phyloP scores from a whole-genome alignment of 1,140 invertebrate genomes.

The Drosophila bipectinata region DNA sequence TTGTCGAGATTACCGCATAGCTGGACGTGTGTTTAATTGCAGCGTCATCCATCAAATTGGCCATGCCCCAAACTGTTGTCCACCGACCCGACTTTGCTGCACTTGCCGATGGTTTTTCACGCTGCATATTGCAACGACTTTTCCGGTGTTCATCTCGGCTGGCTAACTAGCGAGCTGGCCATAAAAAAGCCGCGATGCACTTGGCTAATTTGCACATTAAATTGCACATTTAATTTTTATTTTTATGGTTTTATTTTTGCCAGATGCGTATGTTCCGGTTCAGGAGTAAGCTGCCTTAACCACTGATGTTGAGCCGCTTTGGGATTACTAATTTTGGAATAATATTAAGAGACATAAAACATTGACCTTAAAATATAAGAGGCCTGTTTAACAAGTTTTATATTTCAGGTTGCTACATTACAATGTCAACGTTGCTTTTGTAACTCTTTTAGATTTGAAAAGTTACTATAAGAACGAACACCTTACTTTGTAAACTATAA shows the following conservation, averaged over 20 bases:
- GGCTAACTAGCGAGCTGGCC: conserved; percentile 19
- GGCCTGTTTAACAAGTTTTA: too few relatives aligned
- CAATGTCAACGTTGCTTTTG: too few relatives aligned
- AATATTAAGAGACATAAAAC: not conserved
- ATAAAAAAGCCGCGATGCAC: conserved; percentile 42
- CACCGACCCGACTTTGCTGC: conserved; percentile 16
- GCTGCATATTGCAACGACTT: conserved; percentile 31
- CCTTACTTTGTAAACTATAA: not conserved
- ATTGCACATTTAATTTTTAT: conserved; percentile 27
- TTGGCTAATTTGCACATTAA: conserved; percentile 65
- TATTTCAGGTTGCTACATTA: too few relatives aligned
- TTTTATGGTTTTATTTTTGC: conserved; percentile 26
- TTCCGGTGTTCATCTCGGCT: conserved; percentile 30
- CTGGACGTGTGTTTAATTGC: conserved; percentile 68
- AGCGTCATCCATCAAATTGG: conserved; percentile 66
- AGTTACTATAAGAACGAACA: not conserved
- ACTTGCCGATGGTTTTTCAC: conserved; percentile 27
- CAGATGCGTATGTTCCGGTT: conserved; percentile 10
- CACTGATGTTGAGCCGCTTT: not conserved
- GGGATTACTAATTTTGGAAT: not conserved
- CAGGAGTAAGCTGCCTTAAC: conserved; percentile 2
- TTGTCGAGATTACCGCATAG: conserved; percentile 72
- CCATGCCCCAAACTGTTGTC: conserved; percentile 29
- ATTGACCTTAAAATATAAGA: not conserved
- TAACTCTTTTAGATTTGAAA: too few relatives aligned